Conservation (phyloP, 1,140 invertebrate genomes). For the Zaprionus capensis region DNA sequence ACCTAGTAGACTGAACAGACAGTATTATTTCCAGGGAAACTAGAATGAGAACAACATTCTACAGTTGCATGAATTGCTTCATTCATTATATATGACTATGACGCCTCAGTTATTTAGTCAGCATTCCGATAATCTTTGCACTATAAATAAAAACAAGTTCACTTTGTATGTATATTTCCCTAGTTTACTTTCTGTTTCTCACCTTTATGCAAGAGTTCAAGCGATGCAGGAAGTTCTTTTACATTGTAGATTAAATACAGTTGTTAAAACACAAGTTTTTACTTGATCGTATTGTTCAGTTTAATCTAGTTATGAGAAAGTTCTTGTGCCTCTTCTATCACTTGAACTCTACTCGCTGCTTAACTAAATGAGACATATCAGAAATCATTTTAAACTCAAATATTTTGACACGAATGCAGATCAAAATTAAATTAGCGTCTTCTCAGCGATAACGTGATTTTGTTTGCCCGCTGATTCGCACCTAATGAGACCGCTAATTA, state of each 20-base stretch:
- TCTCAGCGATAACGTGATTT: slow-evolving; percentile 35
- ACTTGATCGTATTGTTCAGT: background rate
- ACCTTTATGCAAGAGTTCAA: background rate
- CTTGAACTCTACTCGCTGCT: background rate
- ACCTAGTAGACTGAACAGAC: background rate
- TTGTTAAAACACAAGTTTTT: slow-evolving; percentile 20
- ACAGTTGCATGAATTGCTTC: background rate
- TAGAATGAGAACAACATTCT: background rate
- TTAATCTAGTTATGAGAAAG: background rate
- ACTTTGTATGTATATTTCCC: background rate
- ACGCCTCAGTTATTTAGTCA: background rate
- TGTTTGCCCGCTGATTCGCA: slow-evolving; percentile 29
- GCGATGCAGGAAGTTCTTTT: background rate
- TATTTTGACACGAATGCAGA: slow-evolving; percentile 12
- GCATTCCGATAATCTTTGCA: background rate
- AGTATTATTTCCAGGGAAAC: background rate
- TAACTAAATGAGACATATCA: slow-evolving; percentile 12
- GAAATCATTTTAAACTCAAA: slow-evolving; percentile 17
- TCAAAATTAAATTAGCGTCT: slow-evolving; percentile 27
- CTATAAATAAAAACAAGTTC: background rate
- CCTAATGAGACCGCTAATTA: slow-evolving; percentile 38
- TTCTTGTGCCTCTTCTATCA: background rate
- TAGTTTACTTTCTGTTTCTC: background rate
- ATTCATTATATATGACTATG: background rate
- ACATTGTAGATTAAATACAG: slow-evolving; percentile 15